Percentiles rank a stretch among this genome's conserved stretches.
Evolutionary conservation across 2,888 invertebrate genomes (phyloP).

Genomic region (Gari tellinella): DNA sequence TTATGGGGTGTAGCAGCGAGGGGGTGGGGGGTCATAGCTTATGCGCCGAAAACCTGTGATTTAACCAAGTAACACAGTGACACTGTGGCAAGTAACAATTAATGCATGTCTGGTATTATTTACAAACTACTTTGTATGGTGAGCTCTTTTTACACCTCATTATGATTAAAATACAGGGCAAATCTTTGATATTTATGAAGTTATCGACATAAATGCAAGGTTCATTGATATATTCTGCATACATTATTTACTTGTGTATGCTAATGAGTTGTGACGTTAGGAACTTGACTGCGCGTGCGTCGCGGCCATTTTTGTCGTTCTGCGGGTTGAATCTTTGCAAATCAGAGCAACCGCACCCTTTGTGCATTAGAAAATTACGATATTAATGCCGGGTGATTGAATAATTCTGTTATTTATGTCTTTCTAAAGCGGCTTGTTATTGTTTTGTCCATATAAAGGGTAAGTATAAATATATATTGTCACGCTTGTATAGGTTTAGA

Average conservation of each 20-base stretch:
- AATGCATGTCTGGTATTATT: too few species aligned
- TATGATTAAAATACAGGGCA: too few species aligned
- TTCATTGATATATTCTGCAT: constrained; percentile 40
- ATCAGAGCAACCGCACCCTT: constrained; percentile 64
- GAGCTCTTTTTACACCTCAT: too few species aligned
- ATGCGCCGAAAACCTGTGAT: too few species aligned
- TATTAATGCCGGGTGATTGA: constrained; percentile 57
- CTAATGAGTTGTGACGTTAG: constrained; percentile 63
- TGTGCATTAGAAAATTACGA: constrained; percentile 54
- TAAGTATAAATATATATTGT: constrained; percentile 30
- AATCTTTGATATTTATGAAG: too few species aligned
- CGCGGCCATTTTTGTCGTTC: constrained; percentile 38
- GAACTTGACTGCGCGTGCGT: constrained; percentile 69
- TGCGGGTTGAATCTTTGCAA: constrained; percentile 67
- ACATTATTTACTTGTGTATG: constrained; percentile 61
- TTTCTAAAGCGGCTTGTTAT: constrained; percentile 43
- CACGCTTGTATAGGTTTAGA: background rate
- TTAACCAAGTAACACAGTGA: too few species aligned
- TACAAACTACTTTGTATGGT: too few species aligned
- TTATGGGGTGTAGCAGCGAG: too few species aligned
- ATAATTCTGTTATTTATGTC: constrained; percentile 49
- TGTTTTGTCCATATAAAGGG: constrained; percentile 53
- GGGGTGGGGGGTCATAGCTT: too few species aligned
- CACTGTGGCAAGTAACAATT: too few species aligned
- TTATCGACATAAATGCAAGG: too few species aligned